These are phyloP conservation scores for Drosophila novamexicana DNA, from an alignment of 1,140 invertebrate genomes.

Conservation along the genomic window DNA sequence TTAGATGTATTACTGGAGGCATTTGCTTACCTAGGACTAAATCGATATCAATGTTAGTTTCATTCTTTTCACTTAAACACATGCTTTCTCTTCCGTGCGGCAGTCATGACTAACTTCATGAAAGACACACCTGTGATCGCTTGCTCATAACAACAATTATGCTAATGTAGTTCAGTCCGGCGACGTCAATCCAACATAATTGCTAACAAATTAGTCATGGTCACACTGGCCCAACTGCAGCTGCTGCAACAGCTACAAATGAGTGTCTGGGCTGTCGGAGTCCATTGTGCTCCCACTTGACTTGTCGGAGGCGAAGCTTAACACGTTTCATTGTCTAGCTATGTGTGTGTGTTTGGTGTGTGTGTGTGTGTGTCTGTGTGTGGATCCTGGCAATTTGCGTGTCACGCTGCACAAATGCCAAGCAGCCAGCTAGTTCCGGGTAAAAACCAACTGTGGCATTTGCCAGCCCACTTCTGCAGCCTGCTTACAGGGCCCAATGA, in stretches of 20 bases:
- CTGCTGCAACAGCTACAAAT: slow-evolving; percentile 35
- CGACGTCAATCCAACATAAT: slow-evolving; percentile 74
- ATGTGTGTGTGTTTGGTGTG: not conserved
- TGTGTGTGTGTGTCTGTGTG: slow-evolving; percentile 40
- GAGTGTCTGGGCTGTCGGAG: slow-evolving; percentile 26
- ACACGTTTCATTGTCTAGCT: slow-evolving; percentile 49
- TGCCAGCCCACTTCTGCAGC: slow-evolving; percentile 23
- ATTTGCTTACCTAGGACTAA: no score
- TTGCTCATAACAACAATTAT: slow-evolving; percentile 76
- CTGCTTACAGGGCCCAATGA: slow-evolving; percentile 40
- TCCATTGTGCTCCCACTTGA: slow-evolving; percentile 48
- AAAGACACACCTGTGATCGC: slow-evolving; percentile 51
- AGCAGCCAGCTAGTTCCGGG: slow-evolving; percentile 27
- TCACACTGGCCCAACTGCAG: slow-evolving; percentile 53
- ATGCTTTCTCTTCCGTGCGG: slow-evolving; percentile 5
- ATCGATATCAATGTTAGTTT: not conserved
- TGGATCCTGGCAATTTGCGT: slow-evolving; percentile 71
- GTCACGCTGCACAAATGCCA: slow-evolving; percentile 65
- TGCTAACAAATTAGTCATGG: slow-evolving; percentile 79
- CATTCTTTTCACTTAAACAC: not conserved
- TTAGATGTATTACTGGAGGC: no score
- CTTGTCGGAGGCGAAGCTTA: slow-evolving; percentile 57
- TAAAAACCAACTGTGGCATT: slow-evolving; percentile 67
- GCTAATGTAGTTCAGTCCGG: slow-evolving; percentile 72
- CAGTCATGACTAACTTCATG: slow-evolving; percentile 15